Evolutionary conservation across 1,140 invertebrate species (phyloP).

Genomic region (Drosophila bipectinata): DNA sequence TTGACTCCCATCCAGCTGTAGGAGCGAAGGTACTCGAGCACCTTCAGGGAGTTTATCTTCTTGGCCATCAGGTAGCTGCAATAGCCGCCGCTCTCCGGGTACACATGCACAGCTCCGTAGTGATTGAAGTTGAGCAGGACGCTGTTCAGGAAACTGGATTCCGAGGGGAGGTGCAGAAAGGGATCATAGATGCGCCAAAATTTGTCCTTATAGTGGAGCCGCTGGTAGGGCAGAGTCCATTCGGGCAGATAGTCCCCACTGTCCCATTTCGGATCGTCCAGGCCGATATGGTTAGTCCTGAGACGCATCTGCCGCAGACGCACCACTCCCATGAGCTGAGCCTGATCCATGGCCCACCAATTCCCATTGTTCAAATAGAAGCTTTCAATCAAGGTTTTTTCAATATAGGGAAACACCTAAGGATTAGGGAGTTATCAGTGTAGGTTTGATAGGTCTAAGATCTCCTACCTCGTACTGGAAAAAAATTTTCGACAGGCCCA

Average conservation of each 20-base stretch:
- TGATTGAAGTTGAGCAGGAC: conserved; percentile 19
- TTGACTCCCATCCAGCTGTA: conserved; percentile 46
- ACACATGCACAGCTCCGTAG: conserved; percentile 9
- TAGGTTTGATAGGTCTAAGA: background rate
- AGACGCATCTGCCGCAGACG: conserved; percentile 63
- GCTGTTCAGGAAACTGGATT: background rate
- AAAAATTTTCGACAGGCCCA: conserved; percentile 29
- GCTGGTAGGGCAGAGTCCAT: conserved; percentile 50
- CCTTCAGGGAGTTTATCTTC: conserved; percentile 22
- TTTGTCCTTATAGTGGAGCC: conserved; percentile 44
- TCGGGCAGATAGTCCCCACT: conserved; percentile 18
- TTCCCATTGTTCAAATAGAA: conserved; percentile 30
- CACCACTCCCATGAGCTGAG: conserved; percentile 49
- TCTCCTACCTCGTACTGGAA: conserved; percentile 19
- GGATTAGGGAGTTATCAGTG: background rate
- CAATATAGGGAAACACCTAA: conserved; percentile 46
- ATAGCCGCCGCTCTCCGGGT: conserved; percentile 53
- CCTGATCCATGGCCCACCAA: conserved; percentile 49
- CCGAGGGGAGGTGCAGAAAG: conserved; percentile 29
- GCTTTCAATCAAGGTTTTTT: conserved; percentile 20
- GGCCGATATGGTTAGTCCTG: background rate
- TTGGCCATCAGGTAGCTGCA: conserved; percentile 32
- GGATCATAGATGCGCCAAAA: conserved; percentile 68
- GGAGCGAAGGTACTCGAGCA: conserved; percentile 41
- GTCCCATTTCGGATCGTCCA: conserved; percentile 3